Conservation (phyloP, 2,888 invertebrate species). For the Conus canariensis region DNA sequence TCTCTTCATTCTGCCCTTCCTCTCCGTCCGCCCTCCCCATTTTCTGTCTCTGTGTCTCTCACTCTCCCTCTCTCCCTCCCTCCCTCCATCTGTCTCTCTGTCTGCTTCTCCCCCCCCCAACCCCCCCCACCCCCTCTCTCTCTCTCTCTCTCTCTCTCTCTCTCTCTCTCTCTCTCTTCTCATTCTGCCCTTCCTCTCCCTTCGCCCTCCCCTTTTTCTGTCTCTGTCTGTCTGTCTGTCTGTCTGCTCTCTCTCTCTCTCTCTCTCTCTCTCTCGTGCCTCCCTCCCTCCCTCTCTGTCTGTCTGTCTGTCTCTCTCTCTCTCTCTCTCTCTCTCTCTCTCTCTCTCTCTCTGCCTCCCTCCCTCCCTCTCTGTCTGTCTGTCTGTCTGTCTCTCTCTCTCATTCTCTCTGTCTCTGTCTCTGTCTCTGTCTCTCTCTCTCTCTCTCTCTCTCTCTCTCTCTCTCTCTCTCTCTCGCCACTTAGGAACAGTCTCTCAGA, state of each 20-base stretch:
- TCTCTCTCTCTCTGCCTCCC: neutral
- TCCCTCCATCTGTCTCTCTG: neutral
- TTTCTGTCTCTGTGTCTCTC: too few species aligned
- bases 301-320: slow-evolving; percentile 1
- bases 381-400: slow-evolving; percentile 5
- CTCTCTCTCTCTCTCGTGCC: neutral
- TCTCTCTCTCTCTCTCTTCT: slow-evolving; percentile 1
- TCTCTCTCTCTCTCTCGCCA: neutral
- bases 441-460: neutral
- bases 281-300: neutral
- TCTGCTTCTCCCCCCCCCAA: neutral
- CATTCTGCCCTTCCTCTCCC: too few species aligned
- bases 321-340: slow-evolving; percentile 13
- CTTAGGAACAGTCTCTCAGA: too few species aligned
- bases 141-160: slow-evolving; percentile 7
- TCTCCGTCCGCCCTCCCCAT: neutral
- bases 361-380: slow-evolving; percentile 9
- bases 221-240: neutral
- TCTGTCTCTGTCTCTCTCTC: neutral
- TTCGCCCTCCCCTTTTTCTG: neutral
- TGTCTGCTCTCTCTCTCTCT: neutral
- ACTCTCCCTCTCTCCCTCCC: neutral
- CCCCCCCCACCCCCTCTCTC: neutral
- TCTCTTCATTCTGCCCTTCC: neutral
- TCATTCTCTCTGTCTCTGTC: neutral